Conservation (phyloP, 1,140 invertebrate species). For the Cotesia vestalis region DNA sequence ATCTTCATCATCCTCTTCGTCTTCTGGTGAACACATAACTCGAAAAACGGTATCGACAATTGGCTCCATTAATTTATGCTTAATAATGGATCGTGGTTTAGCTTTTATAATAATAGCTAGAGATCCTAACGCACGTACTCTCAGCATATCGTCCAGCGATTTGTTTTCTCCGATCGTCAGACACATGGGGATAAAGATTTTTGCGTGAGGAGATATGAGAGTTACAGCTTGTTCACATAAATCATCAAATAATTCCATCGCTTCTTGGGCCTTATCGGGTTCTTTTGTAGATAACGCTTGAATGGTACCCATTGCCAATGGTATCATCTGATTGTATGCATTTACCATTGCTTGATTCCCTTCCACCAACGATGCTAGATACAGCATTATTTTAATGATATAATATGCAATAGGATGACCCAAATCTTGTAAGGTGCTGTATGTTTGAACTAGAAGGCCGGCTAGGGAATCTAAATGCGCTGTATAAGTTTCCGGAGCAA, state of each 20-base stretch:
- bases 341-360: constrained; percentile 71
- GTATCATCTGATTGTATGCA: constrained; percentile 72
- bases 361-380: constrained; percentile 69
- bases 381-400: constrained; percentile 70
- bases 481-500: constrained; percentile 69
- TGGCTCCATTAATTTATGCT: constrained; percentile 77
- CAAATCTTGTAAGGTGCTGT: constrained; percentile 64
- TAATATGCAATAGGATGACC: constrained; percentile 69
- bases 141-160: constrained; percentile 68
- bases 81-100: constrained; percentile 80
- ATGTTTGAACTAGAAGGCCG: constrained; percentile 67
- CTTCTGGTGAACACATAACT: constrained; percentile 71
- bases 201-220: constrained; percentile 73
- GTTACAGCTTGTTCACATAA: constrained; percentile 74
- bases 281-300: constrained; percentile 66
- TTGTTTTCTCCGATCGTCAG: constrained; percentile 70
- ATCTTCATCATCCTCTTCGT: constrained; percentile 73
- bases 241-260: constrained; percentile 79
- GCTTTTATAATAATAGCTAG: constrained; percentile 72
- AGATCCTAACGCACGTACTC: constrained; percentile 75
- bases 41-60: constrained; percentile 76
- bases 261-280: constrained; percentile 71
- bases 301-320: constrained; percentile 71
- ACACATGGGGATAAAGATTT: constrained; percentile 74
- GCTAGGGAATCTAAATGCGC: constrained; percentile 68